Evolutionary conservation across 2,888 invertebrate genomes (phyloP), one percentile per base, ranked within the genome.

Genomic region (Aleiodes leptofemur): DNA sequence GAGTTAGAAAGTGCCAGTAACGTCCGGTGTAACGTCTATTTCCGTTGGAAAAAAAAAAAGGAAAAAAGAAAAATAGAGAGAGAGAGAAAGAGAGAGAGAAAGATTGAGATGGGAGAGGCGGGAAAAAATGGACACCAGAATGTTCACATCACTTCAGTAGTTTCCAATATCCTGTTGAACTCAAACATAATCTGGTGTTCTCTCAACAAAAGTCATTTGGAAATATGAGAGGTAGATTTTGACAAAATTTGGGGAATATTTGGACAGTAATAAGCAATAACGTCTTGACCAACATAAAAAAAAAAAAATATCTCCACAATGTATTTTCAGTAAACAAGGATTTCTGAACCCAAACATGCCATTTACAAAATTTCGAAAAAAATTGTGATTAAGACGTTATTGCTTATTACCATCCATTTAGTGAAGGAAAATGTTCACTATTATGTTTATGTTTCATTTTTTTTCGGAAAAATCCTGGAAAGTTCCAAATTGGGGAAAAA

Each of bases 11-110:
- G 61, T 61, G 61, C 38, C 38, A 61, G 43, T 73, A 71, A 72
- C 81, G 69, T 59, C 74, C 72, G 77, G 76, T 78, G 73, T 80
- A 83, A 83, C 81, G 82, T 83, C 81, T 79, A 84, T 83, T 84
- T 83, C 81, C 82, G 77, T 79, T 80, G 59, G 4, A 13, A 29
- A 61, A 14, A 51, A 59, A 59, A 23, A 51, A 34, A 4, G 4
- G 3, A 4, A 34, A 34, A 2, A 29, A 9, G 3, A 4, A 34
- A 34, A 2, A 29, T 1, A 23, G 23, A 23, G 2, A 59, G 51
- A 71, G 29, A 13, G 51, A 69, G 51, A 51, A 0, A 29, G 23
- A 38, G 48, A 50, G 9, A 43, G 11, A 43, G 43, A 43, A 11
- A 43, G 43, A 43, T 43, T 43, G 43, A 43, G 43, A 43, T 43